Conservation (phyloP, 30 jellyfish, hydroid and myxozoan species). For the Hydractinia echinata region DNA sequence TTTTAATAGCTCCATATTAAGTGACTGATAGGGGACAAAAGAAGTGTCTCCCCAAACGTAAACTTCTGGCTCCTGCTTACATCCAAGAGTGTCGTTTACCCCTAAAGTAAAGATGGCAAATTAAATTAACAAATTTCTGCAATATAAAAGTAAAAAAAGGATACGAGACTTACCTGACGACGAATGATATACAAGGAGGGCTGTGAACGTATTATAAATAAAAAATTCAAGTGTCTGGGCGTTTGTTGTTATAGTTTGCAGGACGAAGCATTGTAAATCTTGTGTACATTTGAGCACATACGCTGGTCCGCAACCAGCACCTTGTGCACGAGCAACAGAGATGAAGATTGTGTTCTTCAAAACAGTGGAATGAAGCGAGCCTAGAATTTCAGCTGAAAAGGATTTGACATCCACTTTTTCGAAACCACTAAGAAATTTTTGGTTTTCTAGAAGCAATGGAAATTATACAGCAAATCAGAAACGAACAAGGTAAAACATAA, state of each 20-base stretch:
- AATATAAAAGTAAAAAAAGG: neutral
- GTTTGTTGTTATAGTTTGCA: constrained; percentile 38
- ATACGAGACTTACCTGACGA: neutral
- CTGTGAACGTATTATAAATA: constrained; percentile 15
- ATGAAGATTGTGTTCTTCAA: constrained; percentile 44
- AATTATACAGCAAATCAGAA: neutral
- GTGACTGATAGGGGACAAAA: constrained; percentile 12
- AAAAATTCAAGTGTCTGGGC: constrained; percentile 50
- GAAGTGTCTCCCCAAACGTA: neutral
- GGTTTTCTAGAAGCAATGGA: constrained; percentile 30
- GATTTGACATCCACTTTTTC: constrained; percentile 11
- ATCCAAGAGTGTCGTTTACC: neutral
- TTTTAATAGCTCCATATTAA: neutral
- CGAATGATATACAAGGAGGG: neutral
- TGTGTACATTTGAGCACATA: constrained; percentile 52
- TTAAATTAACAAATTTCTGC: no score
- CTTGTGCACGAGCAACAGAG: constrained; percentile 53
- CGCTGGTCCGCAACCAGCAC: constrained; percentile 77
- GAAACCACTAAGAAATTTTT: constrained; percentile 33
- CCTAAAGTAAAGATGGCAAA: neutral
- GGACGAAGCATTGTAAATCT: constrained; percentile 26
- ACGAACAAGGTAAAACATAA: neutral
- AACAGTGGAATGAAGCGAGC: constrained; percentile 36
- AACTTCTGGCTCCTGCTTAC: constrained; percentile 24
- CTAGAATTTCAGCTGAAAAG: constrained; percentile 36